Evolutionary conservation across 1,140 invertebrate species (phyloP).

Genomic region (Temnothorax curvispinosus): DNA sequence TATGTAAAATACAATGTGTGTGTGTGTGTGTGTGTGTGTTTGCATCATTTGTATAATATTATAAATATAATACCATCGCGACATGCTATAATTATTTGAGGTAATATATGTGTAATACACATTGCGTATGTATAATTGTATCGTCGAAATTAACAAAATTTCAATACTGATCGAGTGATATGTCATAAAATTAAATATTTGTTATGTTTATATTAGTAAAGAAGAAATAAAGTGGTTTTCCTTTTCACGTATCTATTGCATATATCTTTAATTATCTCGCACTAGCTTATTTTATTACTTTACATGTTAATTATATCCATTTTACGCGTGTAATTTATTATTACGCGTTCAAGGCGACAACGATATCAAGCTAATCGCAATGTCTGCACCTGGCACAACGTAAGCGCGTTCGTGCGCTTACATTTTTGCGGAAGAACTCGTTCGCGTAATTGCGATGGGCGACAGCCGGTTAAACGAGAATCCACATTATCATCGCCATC

Average conservation of each 20-base stretch:
- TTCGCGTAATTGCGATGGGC: conserved; percentile 39
- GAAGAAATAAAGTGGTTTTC: not conserved
- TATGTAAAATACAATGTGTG: not conserved
- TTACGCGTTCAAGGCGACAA: conserved; percentile 20
- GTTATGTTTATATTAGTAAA: not conserved
- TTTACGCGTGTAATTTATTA: conserved; percentile 43
- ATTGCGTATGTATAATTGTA: not conserved
- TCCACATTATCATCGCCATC: not conserved
- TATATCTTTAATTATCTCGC: conserved; percentile 14
- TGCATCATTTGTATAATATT: not conserved
- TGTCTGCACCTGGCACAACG: conserved; percentile 32
- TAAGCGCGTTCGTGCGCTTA: not conserved
- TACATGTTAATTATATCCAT: conserved; percentile 21
- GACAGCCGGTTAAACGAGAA: conserved; percentile 54
- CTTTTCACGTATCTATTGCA: not conserved
- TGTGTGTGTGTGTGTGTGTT: not conserved
- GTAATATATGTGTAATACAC: not conserved
- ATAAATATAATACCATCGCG: not conserved
- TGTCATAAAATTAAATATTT: not conserved
- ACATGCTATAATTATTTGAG: not conserved
- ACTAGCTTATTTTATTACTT: conserved; percentile 9
- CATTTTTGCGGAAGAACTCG: conserved; percentile 54
- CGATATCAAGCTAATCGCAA: conserved; percentile 38
- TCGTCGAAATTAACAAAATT: not conserved
- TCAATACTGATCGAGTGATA: not conserved